phyloP scores from a whole-genome alignment of 37 sponge, comb jelly and placozoan genomes.

The Lycopodina hypogea region DNA sequence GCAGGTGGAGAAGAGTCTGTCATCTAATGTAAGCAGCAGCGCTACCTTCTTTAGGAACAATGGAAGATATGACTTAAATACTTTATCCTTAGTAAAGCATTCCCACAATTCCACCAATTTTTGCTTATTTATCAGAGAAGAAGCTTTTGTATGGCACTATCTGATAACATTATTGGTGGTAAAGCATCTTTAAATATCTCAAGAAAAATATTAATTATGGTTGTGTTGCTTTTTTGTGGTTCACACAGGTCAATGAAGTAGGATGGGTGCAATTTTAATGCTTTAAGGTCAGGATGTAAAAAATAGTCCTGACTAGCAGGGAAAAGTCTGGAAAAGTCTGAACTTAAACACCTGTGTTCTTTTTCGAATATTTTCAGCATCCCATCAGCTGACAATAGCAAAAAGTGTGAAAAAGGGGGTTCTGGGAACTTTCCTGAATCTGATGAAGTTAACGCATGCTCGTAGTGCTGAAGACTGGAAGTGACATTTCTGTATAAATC shows the following conservation, averaged over 20 bases:
- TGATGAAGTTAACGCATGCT: too few relatives aligned
- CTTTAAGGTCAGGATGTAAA: neutral
- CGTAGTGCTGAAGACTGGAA: too few relatives aligned
- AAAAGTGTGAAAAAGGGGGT: constrained; percentile 29
- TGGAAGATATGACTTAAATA: constrained; percentile 11
- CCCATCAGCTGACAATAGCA: constrained; percentile 41
- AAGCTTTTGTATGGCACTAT: neutral
- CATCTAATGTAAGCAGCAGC: constrained; percentile 19
- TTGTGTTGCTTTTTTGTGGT: neutral
- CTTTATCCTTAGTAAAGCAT: neutral
- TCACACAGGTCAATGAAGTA: neutral
- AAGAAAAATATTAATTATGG: neutral
- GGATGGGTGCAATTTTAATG: neutral
- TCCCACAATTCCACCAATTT: neutral
- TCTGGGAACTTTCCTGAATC: constrained; percentile 18
- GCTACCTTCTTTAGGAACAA: constrained; percentile 20
- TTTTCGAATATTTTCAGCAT: constrained; percentile 27
- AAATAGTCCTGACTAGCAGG: neutral
- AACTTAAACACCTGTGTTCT: neutral
- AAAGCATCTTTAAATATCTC: neutral
- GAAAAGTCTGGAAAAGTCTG: neutral
- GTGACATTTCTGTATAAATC: neutral
- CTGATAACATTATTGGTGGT: neutral
- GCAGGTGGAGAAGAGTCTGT: constrained; percentile 7
- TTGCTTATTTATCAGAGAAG: neutral